phyloP scores from a whole-genome alignment of 2,113 vertebrate genomes.

The Neolamprologus hecqui region DNA sequence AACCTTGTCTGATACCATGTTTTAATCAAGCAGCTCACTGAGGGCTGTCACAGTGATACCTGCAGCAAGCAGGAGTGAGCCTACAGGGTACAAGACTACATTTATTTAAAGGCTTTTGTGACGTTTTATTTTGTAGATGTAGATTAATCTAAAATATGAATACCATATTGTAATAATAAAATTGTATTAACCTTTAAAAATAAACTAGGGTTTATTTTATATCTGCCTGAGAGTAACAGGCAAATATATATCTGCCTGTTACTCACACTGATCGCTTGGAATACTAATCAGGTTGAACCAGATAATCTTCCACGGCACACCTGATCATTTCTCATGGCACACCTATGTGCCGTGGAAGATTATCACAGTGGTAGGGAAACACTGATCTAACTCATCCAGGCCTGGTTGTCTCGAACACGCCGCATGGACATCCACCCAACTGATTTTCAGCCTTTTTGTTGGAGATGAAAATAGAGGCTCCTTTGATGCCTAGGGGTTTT shows the following conservation, averaged over 20 bases:
- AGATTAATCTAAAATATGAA: neutral
- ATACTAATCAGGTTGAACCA: neutral
- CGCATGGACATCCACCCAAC: neutral
- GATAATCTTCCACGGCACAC: neutral
- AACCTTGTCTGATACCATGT: neutral
- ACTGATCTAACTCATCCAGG: neutral
- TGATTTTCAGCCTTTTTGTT: neutral
- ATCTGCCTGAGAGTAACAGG: no score
- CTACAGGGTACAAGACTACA: neutral
- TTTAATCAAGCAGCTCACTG: neutral
- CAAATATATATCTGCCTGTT: neutral
- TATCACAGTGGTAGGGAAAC: neutral
- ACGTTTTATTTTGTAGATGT: neutral
- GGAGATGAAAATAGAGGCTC: neutral
- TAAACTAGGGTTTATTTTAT: neutral
- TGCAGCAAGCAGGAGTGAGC: neutral
- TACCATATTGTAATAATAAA: neutral
- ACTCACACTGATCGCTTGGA: neutral
- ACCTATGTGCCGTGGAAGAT: neutral
- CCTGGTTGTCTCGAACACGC: neutral
- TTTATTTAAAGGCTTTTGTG: neutral
- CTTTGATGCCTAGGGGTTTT: neutral
- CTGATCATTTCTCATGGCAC: neutral
- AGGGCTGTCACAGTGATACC: neutral
- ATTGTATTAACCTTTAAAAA: neutral